Evolutionary conservation across 2,888 invertebrate species (phyloP), one percentile per base, ranked within the genome.

Genomic region (Lycocerus yunnanus): DNA sequence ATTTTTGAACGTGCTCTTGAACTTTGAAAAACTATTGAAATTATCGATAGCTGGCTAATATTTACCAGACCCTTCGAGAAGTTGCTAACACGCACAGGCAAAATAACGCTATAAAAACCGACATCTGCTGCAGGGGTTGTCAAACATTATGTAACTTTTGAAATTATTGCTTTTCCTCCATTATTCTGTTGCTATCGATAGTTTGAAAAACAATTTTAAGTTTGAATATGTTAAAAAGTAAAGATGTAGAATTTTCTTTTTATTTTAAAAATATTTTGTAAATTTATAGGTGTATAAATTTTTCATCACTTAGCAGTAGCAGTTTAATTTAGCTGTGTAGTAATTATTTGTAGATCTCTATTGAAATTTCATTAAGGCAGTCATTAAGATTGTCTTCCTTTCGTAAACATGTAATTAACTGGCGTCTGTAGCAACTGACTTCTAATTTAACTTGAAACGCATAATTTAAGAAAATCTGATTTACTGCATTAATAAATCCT

Each of bases 61-160:
- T 66, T 71, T 43, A 71, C 65, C 71, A 58, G 66, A 59, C 58
- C 71, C 66, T 71, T 27, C 63, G 16, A 43, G 58, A 71, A 71
- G 58, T 71, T 71, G 61, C 61, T 15, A 67, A 66, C 70, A 66
- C 69, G 69, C 69, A 70, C 65, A 66, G 69, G 70, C 71, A 74
- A 74, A 74, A 74, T 74, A 66, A 74, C 68, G 74, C 69, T 73
- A 74, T 71, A 70, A 71, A 74, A 74, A 65, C 72, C 68, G 67
- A 74, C 74, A 74, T 74, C 74, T 74, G 74, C 65, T 71, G 66
- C 71, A 71, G 65, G 58, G 68, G 68, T 68, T 63, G 71, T 65
- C 67, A 68, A 70, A 71, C 68, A 71, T 74, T 74, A 71, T 71
- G 67, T 74, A 74, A 74, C 71, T 74, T 74, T 74, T 71, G 71